Evolutionary conservation across 2,113 vertebrate species (phyloP).

Genomic region (Vireo altiloquus): DNA sequence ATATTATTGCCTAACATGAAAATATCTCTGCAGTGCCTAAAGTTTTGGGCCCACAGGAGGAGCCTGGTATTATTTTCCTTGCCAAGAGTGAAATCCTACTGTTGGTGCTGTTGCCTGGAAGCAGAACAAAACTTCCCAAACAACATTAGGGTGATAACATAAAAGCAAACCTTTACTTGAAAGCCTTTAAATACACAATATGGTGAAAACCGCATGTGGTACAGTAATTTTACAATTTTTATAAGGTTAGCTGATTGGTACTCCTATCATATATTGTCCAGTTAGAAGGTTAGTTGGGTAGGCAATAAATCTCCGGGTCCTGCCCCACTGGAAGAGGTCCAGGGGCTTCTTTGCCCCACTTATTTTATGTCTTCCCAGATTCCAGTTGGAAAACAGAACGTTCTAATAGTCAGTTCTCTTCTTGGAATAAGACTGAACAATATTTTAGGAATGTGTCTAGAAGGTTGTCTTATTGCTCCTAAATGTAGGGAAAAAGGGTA

Average conservation of each 20-base stretch:
- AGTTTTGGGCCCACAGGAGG: neutral
- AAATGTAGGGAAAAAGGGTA: neutral
- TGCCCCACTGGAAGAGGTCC: fast-evolving
- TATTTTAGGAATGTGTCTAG: neutral
- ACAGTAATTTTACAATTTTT: neutral
- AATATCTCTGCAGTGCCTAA: neutral
- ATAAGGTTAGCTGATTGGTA: neutral
- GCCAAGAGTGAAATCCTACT: neutral
- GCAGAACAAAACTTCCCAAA: neutral
- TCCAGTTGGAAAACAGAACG: neutral
- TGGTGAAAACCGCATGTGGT: neutral
- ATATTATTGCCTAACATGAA: neutral
- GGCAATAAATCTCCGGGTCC: neutral
- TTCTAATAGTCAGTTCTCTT: neutral
- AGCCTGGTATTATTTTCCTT: neutral
- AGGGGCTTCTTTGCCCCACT: neutral
- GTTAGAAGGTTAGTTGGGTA: neutral
- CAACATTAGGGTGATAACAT: neutral
- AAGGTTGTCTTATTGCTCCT: neutral
- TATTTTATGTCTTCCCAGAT: too few relatives aligned
- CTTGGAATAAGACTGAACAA: neutral
- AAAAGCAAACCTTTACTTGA: neutral
- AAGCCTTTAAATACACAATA: neutral
- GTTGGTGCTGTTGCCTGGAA: neutral
- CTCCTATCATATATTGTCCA: neutral